Evolutionary conservation across 2,888 invertebrate genomes (phyloP).

Genomic region (Caenorhabditis auriculariae): DNA sequence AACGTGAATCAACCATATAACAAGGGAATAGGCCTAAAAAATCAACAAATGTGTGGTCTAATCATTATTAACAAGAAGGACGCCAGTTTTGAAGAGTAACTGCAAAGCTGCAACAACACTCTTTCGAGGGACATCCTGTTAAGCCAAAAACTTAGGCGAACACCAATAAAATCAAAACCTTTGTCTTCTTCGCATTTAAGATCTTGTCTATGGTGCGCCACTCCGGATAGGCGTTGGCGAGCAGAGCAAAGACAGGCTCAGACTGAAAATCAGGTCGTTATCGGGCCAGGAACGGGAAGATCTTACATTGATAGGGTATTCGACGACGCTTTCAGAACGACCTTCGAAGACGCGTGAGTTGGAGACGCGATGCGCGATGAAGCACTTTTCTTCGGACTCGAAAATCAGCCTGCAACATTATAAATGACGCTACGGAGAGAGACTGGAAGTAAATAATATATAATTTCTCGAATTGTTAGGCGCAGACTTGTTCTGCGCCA

Average conservation of each 20-base stretch:
- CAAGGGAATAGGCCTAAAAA: too few species aligned
- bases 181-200: conserved; percentile 10
- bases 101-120: conserved; percentile 18
- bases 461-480: too few species aligned
- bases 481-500: too few species aligned
- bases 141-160: not conserved
- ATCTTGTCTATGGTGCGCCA: conserved; percentile 40
- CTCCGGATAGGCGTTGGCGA: conserved; percentile 46
- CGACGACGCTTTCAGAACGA: conserved; percentile 41
- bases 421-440: too few species aligned
- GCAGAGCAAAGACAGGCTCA: conserved; percentile 13
- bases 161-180: not conserved
- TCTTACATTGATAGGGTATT: conserved; percentile 31
- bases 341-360: conserved; percentile 53
- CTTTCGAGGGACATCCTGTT: conserved; percentile 4
- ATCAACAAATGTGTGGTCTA: too few species aligned
- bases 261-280: too few species aligned
- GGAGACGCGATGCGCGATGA: conserved; percentile 53
- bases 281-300: conserved; percentile 8
- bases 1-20: too few species aligned
- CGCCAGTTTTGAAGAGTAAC: conserved; percentile 20
- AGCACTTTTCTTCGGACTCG: conserved; percentile 44
- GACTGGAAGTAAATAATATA: too few species aligned
- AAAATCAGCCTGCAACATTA: conserved; percentile 44
- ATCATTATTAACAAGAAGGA: conserved; percentile 24